Percentiles rank a stretch among this genome's conserved stretches.
Conservation (phyloP, 2,888 invertebrate genomes). For the Leptura quadrifasciata region DNA sequence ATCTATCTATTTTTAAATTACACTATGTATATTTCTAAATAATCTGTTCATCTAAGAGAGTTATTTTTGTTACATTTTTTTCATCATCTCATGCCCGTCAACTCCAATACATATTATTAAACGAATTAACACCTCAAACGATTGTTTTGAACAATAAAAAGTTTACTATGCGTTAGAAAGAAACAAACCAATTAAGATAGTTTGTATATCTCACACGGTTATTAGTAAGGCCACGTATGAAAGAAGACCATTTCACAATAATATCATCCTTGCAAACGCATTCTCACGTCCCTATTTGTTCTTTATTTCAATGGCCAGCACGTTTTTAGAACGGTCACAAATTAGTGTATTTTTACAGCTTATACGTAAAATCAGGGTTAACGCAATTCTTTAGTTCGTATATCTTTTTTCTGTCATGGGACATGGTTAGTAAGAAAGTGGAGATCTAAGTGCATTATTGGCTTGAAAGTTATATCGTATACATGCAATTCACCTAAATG, state of each 20-base stretch:
- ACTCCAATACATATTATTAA: background rate
- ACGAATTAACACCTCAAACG: background rate
- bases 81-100: background rate
- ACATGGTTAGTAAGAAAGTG: background rate
- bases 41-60: no score
- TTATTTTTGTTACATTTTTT: background rate
- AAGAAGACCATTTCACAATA: slow-evolving; percentile 30
- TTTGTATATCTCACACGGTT: slow-evolving; percentile 26
- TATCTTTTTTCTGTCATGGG: background rate
- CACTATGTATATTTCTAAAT: no score
- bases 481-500: no score
- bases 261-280: slow-evolving; percentile 26
- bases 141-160: background rate
- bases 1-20: no score
- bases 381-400: background rate
- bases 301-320: slow-evolving; percentile 2
- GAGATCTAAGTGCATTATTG: background rate
- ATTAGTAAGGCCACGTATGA: slow-evolving; percentile 32
- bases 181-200: slow-evolving; percentile 14
- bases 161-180: background rate
- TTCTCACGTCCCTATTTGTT: slow-evolving; percentile 36
- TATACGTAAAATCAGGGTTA: slow-evolving; percentile 23
- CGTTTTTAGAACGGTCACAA: slow-evolving; percentile 9
- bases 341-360: slow-evolving; percentile 5
- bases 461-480: background rate